Base-by-base conservation (phyloP, 2,113 vertebrate genomes). In the Mola mola region DNA sequence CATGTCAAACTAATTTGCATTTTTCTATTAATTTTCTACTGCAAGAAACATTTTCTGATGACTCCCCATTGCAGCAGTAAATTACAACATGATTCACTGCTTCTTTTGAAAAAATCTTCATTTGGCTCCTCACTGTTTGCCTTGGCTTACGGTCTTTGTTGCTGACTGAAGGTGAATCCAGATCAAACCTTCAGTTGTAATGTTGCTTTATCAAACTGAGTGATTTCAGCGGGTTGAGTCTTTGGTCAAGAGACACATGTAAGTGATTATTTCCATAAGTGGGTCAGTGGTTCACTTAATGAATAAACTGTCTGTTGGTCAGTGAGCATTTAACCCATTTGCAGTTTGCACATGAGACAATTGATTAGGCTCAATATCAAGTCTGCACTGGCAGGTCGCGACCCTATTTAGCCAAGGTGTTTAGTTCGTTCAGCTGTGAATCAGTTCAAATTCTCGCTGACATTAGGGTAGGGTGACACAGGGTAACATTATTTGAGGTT, bases 251-350 rank as follows among this genome's bases (percentile, higher is more conserved):
- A 42, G 11, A 17, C 24, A 49, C 40, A 65, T 58, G 34, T 48
- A 20, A 50, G 52, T 44, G 42, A 69, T 65, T 49, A 50, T 37
- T 59, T 57, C 21, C 44, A 36, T 47, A 41, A 72, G 50, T 58
- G 28, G 42, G 70, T 66, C 53, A 66, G 46, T 12, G 31, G 15
- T 49, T 65, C 41, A 33, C 36, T 22, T 69, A 60, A 69, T 59
- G 31, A 59, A 69, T 44, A 26, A 64, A 60, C 41, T 55, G 36
- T 24, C 20, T 17, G 52, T 17, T 25, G 22, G 41, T 69, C 65
- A 25, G 59, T 29, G 29, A 33, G 29, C 22, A 55, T 69, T 69
- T 50, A 60, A 55, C 49, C 70, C 41, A 29, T 50, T 26, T 57
- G 56, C 5, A 2, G 36, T 49, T 41, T 55, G 42, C 53, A 56